Percentiles rank a stretch among this genome's conserved stretches.
Evolutionary conservation across 1,140 invertebrate species (phyloP).

Genomic region (Leptinotarsa lineolata): DNA sequence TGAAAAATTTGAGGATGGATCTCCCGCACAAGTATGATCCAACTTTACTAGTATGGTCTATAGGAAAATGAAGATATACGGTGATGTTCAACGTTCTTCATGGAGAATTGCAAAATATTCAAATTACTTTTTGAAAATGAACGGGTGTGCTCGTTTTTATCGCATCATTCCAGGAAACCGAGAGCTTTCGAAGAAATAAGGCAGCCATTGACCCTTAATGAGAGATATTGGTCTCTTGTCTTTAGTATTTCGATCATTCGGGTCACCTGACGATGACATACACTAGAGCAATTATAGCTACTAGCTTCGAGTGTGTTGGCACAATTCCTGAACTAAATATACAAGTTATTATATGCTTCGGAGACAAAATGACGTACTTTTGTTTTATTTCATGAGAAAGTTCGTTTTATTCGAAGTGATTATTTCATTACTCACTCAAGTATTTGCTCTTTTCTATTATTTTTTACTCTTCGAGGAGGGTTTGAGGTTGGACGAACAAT

Average conservation of each 20-base stretch:
- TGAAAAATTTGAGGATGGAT: no score
- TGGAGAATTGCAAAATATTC: no score
- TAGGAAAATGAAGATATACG: no score
- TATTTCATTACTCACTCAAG: neutral
- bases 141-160: no score
- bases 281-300: constrained; percentile 3
- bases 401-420: neutral
- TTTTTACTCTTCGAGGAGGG: neutral
- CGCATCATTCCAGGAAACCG: neutral
- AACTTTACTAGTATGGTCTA: no score
- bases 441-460: neutral
- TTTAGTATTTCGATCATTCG: constrained; percentile 8
- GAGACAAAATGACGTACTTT: neutral
- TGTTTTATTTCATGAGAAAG: neutral
- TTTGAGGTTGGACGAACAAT: neutral
- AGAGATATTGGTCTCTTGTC: constrained; percentile 5
- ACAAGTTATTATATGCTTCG: constrained; percentile 4
- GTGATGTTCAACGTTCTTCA: no score
- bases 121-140: no score
- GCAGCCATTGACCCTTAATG: constrained; percentile 7
- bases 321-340: constrained; percentile 8
- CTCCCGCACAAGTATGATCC: no score
- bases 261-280: constrained; percentile 4
- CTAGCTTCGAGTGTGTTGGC: constrained; percentile 4
- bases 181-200: neutral